phyloP scores from a whole-genome alignment of 2,888 invertebrate genomes.

The Amorpha juglandis region DNA sequence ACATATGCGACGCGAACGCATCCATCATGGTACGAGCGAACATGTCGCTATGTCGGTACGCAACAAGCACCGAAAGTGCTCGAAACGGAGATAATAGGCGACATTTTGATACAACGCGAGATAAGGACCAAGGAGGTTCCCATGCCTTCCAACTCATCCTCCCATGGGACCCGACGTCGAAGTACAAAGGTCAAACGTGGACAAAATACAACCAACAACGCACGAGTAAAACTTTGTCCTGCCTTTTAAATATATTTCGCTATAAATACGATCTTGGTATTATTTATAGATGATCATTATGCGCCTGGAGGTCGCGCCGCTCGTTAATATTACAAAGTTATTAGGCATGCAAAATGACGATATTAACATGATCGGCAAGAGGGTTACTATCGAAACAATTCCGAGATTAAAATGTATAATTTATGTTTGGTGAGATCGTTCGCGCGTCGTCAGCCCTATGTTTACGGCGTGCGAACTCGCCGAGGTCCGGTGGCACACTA shows the following conservation, averaged over 20 bases:
- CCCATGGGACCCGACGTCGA: conserved; percentile 50
- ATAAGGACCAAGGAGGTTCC: conserved; percentile 76
- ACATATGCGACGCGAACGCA: conserved; percentile 65
- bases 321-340: conserved; percentile 53
- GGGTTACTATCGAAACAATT: conserved; percentile 49
- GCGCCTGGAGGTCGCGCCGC: conserved; percentile 40
- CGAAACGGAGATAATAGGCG: conserved; percentile 80
- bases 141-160: conserved; percentile 70
- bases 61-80: conserved; percentile 78
- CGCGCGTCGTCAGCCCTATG: conserved; percentile 33
- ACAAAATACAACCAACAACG: conserved; percentile 54
- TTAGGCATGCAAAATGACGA: conserved; percentile 53
- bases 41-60: conserved; percentile 68
- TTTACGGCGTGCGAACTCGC: conserved; percentile 54
- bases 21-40: conserved; percentile 79
- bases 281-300: conserved; percentile 48
- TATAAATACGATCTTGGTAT: conserved; percentile 42
- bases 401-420: conserved; percentile 49
- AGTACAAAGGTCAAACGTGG: conserved; percentile 71
- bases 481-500: conserved; percentile 53
- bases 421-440: conserved; percentile 49
- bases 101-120: conserved; percentile 80
- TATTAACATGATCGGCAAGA: conserved; percentile 46
- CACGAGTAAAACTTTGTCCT: conserved; percentile 31
- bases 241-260: conserved; percentile 19